Evolutionary conservation across 2,113 vertebrate genomes (phyloP).

Genomic region (Corythoichthys haematopterus): DNA sequence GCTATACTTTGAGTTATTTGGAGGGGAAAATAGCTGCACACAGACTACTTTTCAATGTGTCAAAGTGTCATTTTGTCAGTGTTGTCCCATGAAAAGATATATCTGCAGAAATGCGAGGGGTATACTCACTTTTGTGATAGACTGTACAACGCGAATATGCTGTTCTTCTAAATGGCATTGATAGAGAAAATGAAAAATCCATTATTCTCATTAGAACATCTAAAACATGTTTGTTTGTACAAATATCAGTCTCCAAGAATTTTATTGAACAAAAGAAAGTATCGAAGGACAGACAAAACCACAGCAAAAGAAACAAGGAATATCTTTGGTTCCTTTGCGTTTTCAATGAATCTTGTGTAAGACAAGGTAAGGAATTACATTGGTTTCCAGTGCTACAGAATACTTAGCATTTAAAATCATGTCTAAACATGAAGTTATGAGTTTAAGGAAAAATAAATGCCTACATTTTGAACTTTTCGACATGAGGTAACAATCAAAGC

Average conservation of each 20-base stretch:
- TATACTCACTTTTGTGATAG: too few relatives aligned
- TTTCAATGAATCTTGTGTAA: conserved; percentile 14
- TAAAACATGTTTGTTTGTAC: background rate
- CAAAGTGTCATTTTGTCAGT: too few relatives aligned
- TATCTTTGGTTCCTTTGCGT: conserved; percentile 67
- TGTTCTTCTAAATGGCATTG: background rate
- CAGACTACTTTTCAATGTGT: too few relatives aligned
- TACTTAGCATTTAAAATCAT: conserved; percentile 4
- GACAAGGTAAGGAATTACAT: conserved; percentile 22
- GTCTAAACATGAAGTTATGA: conserved; percentile 1
- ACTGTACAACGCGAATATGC: too few relatives aligned
- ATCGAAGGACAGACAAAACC: conserved; percentile 48
- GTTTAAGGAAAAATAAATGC: conserved; percentile 8
- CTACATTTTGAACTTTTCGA: conserved; percentile 2
- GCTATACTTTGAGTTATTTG: too few relatives aligned
- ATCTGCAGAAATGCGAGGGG: too few relatives aligned
- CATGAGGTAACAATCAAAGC: conserved; percentile 5
- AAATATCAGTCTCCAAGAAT: conserved; percentile 11
- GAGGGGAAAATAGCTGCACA: too few relatives aligned
- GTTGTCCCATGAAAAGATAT: too few relatives aligned
- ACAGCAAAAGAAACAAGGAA: conserved; percentile 53
- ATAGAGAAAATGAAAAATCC: background rate
- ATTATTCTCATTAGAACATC: background rate
- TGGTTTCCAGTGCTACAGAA: conserved; percentile 30
- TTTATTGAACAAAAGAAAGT: conserved; percentile 64